Percentiles rank a stretch among this genome's conserved stretches.
phyloP scores from a whole-genome alignment of 2,888 invertebrate species.

The Drosophila monieri region DNA sequence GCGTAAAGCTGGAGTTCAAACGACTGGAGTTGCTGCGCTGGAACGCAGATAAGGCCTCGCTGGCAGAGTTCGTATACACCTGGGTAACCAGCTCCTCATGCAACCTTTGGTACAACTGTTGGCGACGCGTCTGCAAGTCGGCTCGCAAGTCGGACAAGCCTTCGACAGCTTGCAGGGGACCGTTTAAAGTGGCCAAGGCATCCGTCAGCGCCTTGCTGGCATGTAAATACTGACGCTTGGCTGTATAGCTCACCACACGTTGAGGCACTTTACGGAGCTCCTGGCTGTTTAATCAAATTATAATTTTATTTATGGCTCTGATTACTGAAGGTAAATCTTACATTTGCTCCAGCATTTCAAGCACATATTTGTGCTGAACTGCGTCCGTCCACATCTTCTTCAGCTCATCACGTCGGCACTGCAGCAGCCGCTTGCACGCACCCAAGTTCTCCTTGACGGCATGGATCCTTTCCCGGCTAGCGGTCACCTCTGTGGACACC shows the following conservation, averaged over 20 bases:
- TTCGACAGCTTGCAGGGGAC: conserved; percentile 91
- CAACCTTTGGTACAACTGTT: conserved; percentile 88
- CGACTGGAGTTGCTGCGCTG: conserved; percentile 87
- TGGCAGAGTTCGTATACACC: conserved; percentile 88
- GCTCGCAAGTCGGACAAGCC: conserved; percentile 91
- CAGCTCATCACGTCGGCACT: conserved; percentile 96
- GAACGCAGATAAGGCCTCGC: conserved; percentile 84
- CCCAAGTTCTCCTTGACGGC: conserved; percentile 92
- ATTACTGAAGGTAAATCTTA: conserved; percentile 48
- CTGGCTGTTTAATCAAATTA: conserved; percentile 85
- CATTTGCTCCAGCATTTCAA: conserved; percentile 95
- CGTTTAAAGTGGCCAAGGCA: conserved; percentile 88
- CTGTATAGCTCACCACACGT: conserved; percentile 87
- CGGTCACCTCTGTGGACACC: conserved; percentile 90
- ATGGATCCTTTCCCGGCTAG: conserved; percentile 90
- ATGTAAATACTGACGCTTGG: conserved; percentile 91
- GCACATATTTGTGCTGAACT: conserved; percentile 96
- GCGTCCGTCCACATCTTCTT: conserved; percentile 97
- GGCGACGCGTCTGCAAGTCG: conserved; percentile 87
- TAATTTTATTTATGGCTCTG: neutral
- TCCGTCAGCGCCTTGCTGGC: conserved; percentile 92
- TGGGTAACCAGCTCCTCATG: conserved; percentile 89
- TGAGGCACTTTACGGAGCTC: conserved; percentile 90
- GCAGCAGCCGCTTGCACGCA: conserved; percentile 93
- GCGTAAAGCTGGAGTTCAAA: conserved; percentile 86